Conservation (phyloP, 1,140 invertebrate species). For the Anastrepha obliqua region DNA sequence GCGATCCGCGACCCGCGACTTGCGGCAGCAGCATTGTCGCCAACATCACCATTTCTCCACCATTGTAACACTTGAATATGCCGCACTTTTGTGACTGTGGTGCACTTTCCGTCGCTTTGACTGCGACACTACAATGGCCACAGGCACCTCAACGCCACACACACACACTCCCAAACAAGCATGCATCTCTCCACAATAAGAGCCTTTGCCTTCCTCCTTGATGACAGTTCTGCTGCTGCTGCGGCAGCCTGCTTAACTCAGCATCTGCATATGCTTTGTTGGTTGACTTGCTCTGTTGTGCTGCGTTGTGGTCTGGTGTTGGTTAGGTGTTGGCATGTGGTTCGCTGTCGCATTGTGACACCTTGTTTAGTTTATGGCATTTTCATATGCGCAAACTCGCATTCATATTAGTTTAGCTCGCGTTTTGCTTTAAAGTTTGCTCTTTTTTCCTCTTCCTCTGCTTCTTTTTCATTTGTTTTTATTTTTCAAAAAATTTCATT, state of each 20-base stretch:
- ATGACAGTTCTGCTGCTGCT: neutral
- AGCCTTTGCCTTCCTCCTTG: neutral
- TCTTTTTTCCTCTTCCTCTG: neutral
- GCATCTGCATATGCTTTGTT: neutral
- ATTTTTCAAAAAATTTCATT: constrained; percentile 31
- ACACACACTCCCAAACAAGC: neutral
- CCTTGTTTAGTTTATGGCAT: constrained; percentile 35
- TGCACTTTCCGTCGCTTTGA: neutral
- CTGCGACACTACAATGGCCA: neutral
- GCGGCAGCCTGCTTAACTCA: neutral
- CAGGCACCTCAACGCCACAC: neutral
- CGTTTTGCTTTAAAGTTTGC: constrained; percentile 1
- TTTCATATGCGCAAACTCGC: constrained; percentile 26
- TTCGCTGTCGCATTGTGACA: neutral
- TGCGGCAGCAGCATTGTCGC: neutral
- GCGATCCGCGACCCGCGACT: neutral
- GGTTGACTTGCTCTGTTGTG: neutral
- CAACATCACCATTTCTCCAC: neutral
- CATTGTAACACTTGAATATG: neutral
- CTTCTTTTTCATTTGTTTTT: constrained; percentile 6
- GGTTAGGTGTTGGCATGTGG: neutral
- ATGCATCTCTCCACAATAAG: neutral
- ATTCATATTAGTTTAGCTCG: constrained; percentile 35
- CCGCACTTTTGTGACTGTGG: neutral
- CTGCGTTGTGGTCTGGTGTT: neutral